Percentiles rank a stretch among this genome's conserved stretches.
Evolutionary conservation across 2,888 invertebrate genomes (phyloP).

Genomic region (Branchellion lobata): DNA sequence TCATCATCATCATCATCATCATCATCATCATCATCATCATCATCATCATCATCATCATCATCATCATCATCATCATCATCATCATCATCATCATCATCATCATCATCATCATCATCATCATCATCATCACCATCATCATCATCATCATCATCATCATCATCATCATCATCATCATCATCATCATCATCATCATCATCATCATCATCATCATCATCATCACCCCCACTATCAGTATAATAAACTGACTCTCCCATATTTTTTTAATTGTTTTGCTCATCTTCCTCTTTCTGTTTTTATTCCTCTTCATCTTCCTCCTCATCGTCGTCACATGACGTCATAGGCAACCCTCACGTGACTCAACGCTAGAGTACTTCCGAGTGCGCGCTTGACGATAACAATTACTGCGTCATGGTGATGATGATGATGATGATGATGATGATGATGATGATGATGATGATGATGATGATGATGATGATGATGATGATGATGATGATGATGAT

Average conservation of each 20-base stretch:
- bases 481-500: background rate
- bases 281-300: background rate
- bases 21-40: too few species aligned
- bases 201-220: too few species aligned
- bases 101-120: too few species aligned
- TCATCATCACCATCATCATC: too few species aligned
- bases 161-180: too few species aligned
- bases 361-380: constrained; percentile 18
- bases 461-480: constrained; percentile 9
- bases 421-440: constrained; percentile 26
- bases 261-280: background rate
- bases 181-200: too few species aligned
- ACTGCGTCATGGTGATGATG: constrained; percentile 34
- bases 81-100: too few species aligned
- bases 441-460: constrained; percentile 10
- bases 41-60: too few species aligned
- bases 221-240: background rate
- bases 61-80: too few species aligned
- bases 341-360: background rate
- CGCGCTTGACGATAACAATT: constrained; percentile 13
- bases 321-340: background rate
- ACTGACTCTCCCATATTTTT: background rate
- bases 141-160: too few species aligned
- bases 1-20: too few species aligned
- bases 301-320: background rate